Conservation (phyloP, 2,888 invertebrate genomes). For the Plagiodera versicolora region DNA sequence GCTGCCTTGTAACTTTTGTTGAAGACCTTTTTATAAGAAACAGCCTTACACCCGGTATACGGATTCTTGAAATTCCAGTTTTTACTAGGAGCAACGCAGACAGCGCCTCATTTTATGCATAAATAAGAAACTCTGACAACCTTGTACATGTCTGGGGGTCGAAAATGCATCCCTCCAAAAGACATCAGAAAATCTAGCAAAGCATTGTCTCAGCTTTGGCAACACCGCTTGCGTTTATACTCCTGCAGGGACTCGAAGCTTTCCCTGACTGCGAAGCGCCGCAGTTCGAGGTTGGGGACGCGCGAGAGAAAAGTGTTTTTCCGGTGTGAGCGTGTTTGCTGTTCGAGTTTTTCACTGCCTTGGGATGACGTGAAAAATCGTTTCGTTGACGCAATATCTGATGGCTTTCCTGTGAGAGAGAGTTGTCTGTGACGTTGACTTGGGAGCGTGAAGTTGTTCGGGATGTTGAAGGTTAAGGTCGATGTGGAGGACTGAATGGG, state of each 20-base stretch:
- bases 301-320: slow-evolving; percentile 8
- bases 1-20: too few relatives aligned
- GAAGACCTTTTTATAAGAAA: too few relatives aligned
- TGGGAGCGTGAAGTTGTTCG: background rate
- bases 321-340: slow-evolving; percentile 17
- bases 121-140: too few relatives aligned
- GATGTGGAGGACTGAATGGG: slow-evolving; percentile 16
- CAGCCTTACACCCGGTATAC: too few relatives aligned
- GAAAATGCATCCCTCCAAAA: too few relatives aligned
- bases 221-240: slow-evolving; percentile 39
- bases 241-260: slow-evolving; percentile 59
- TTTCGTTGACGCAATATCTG: background rate
- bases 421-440: background rate
- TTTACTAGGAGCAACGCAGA: too few relatives aligned
- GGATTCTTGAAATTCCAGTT: too few relatives aligned
- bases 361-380: slow-evolving; percentile 2
- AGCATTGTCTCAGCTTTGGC: slow-evolving; percentile 14
- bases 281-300: slow-evolving; percentile 48
- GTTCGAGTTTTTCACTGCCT: slow-evolving; percentile 31
- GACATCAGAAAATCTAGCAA: too few relatives aligned
- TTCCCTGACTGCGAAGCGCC: slow-evolving; percentile 56
- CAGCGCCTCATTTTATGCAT: too few relatives aligned
- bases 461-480: slow-evolving; percentile 7
- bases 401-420: background rate
- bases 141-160: too few relatives aligned